Percentiles rank a stretch among this genome's conserved stretches.
phyloP scores from a whole-genome alignment of 2,888 invertebrate species.

The Tetragnatha montana region DNA sequence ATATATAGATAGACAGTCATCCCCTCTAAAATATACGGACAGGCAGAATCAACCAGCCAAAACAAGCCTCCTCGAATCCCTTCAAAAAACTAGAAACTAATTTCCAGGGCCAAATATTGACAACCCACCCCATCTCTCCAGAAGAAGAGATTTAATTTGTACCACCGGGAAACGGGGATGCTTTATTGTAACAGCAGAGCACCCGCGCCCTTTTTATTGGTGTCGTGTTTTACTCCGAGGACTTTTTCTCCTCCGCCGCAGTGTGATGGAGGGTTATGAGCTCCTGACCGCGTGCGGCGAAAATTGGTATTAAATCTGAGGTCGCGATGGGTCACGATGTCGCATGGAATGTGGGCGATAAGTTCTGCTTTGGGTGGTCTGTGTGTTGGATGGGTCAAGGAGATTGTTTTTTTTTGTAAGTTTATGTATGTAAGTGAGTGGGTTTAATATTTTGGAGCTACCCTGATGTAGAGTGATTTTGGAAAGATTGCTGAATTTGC shows the following conservation, averaged over 20 bases:
- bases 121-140: not conserved
- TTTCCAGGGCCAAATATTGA: constrained; percentile 24
- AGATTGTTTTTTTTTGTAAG: too few relatives aligned
- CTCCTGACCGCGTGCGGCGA: not conserved
- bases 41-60: not conserved
- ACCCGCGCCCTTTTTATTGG: not conserved
- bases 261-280: constrained; percentile 11
- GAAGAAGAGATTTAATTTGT: constrained; percentile 6
- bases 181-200: constrained; percentile 16
- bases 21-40: too few relatives aligned
- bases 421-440: not conserved
- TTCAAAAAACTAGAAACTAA: not conserved
- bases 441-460: not conserved
- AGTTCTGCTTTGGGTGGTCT: too few relatives aligned
- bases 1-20: too few relatives aligned
- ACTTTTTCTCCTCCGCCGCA: not conserved
- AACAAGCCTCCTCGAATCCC: not conserved
- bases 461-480: too few relatives aligned
- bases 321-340: not conserved
- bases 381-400: too few relatives aligned
- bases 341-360: not conserved
- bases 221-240: not conserved
- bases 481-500: too few relatives aligned
- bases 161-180: not conserved
- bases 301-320: constrained; percentile 21